Conservation (phyloP, 1,140 invertebrate genomes). For the Dinoponera quadriceps region DNA sequence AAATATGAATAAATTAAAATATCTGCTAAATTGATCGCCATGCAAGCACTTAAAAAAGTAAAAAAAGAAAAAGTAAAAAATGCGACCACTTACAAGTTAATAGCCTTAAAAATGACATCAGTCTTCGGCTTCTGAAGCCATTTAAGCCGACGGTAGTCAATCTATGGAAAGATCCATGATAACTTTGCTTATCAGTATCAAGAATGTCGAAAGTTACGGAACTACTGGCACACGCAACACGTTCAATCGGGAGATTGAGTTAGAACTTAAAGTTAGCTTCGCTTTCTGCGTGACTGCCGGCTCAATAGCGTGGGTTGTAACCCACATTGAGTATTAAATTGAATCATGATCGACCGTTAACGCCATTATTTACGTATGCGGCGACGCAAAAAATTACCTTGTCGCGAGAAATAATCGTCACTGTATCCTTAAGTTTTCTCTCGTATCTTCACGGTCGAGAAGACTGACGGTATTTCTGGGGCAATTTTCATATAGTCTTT, state of each 20-base stretch:
- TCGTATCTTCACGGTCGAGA: constrained; percentile 5
- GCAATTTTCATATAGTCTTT: not conserved
- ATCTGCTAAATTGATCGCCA: too few relatives aligned
- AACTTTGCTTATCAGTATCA: constrained; percentile 34
- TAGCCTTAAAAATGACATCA: not conserved
- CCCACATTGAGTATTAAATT: constrained; percentile 19
- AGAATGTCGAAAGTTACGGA: constrained; percentile 37
- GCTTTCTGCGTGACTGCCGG: constrained; percentile 19
- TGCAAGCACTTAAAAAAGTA: too few relatives aligned
- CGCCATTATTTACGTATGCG: constrained; percentile 5
- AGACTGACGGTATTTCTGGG: constrained; percentile 10
- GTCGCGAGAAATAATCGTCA: not conserved
- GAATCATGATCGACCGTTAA: constrained; percentile 20
- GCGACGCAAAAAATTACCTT: not conserved
- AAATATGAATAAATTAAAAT: too few relatives aligned
- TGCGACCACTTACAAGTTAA: too few relatives aligned
- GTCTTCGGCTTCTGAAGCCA: not conserved
- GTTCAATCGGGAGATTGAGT: constrained; percentile 20
- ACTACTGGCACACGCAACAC: constrained; percentile 18
- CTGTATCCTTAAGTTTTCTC: not conserved
- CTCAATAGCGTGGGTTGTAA: constrained; percentile 5
- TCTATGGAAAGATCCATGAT: not conserved
- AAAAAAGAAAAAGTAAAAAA: too few relatives aligned
- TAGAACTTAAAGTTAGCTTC: constrained; percentile 39
- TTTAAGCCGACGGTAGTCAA: not conserved